Base-by-base conservation (phyloP, 1,140 invertebrate genomes). In the Eulimnadia texana region DNA sequence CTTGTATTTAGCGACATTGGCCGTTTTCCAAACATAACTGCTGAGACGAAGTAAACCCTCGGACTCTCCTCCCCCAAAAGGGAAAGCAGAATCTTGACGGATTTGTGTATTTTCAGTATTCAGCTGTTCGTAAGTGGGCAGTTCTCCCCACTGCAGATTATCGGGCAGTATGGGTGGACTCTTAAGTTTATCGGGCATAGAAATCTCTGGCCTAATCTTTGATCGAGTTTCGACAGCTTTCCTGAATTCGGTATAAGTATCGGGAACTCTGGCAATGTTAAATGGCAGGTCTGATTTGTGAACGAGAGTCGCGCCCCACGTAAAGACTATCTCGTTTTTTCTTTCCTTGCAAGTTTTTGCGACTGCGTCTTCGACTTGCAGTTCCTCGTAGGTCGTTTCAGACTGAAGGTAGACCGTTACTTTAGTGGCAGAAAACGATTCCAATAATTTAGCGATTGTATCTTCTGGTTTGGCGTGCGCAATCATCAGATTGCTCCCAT, bases 241-340 rank as follows among this genome's bases (percentile, higher is more conserved):
- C n/a, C 74, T 62, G 64, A 75, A 74, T 61, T 71, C 66, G 50
- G 74, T 73, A 61, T 73, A 75, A 1, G 73, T 69, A 67, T 75
- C 71, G 53, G 74, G 74, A 23, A 72, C 59, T 60, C 69, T 70
- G 57, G 16, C 65, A 47, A 66, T 58, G 51, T 64, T 55, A 63
- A 71, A 75, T 19, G 72, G 72, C n/a, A 75, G 58, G 61, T 75
- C 73, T 64, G 70, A 67, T 28, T 64, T 68, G 63, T 75, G 72
- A 63, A 71, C 71, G 20, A 75, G 62, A 3, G 72, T 73, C 13
- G 71, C 66, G 53, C 71, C 72, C 73, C 72, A 75, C 22, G 71
- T 61, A n/a, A 67, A 65, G 28, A 69, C 57, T 27, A 71, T 28
- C 51, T 69, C 64, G n/a, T 70, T 68, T 28, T 66, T 67, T 65